These are phyloP conservation scores for Megathymus violae DNA, from an alignment of 1,140 invertebrate species.

Conservation along the genomic window DNA sequence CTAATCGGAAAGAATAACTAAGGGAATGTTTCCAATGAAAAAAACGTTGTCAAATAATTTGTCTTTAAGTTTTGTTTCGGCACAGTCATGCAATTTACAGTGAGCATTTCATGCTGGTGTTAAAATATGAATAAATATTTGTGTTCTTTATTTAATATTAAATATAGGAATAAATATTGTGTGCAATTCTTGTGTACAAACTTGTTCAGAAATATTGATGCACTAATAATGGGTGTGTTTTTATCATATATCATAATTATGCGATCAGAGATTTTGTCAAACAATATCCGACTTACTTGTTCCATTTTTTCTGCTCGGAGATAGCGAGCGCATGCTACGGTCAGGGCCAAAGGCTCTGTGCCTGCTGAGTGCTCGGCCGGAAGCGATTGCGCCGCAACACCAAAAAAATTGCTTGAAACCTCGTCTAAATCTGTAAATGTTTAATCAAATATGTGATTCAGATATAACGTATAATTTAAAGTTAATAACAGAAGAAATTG, in stretches of 20 bases:
- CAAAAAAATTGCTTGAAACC: slow-evolving; percentile 95
- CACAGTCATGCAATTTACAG: background rate
- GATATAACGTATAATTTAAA: too few relatives aligned
- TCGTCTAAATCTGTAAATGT: slow-evolving; percentile 89
- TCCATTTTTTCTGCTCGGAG: slow-evolving; percentile 73
- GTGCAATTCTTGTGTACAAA: background rate
- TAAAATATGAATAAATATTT: background rate
- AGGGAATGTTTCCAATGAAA: background rate
- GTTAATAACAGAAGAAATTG: too few relatives aligned
- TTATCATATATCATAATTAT: too few relatives aligned
- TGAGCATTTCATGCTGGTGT: slow-evolving; percentile 7
- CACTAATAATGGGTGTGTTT: too few relatives aligned
- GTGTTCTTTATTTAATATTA: too few relatives aligned
- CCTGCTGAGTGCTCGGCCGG: slow-evolving; percentile 85
- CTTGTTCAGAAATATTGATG: too few relatives aligned
- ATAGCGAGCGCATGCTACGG: slow-evolving; percentile 67
- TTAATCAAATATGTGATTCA: too few relatives aligned
- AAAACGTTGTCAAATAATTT: background rate
- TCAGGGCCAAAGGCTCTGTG: slow-evolving; percentile 73
- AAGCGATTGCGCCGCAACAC: slow-evolving; percentile 88
- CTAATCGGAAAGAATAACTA: slow-evolving; percentile 1
- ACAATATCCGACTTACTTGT: slow-evolving; percentile 76
- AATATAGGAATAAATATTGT: too few relatives aligned
- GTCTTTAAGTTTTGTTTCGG: background rate
- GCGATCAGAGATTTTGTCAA: too few relatives aligned